phyloP scores from a whole-genome alignment of 1,140 invertebrate species.

The Hormaphis cornu region DNA sequence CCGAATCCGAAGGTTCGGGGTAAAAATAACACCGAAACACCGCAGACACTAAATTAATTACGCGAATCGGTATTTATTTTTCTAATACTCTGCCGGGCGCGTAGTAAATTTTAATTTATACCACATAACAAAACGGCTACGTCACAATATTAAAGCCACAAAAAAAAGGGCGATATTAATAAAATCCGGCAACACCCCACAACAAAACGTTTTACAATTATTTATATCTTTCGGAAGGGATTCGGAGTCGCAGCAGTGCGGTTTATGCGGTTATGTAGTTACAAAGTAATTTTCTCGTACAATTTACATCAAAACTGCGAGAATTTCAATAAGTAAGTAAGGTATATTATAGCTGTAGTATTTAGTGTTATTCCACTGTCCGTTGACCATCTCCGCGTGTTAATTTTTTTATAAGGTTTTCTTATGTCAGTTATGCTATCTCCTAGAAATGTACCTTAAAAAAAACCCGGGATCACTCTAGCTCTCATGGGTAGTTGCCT shows the following conservation, averaged over 20 bases:
- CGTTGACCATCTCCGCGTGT: too few relatives aligned
- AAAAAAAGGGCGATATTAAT: not conserved
- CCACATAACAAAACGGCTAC: not conserved
- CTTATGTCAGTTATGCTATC: too few relatives aligned
- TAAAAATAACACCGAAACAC: conserved; percentile 27
- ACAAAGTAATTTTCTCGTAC: too few relatives aligned
- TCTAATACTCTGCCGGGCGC: conserved; percentile 14
- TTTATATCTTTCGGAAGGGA: conserved; percentile 2
- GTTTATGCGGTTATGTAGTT: not conserved
- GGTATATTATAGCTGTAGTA: too few relatives aligned
- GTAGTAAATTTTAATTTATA: conserved; percentile 31
- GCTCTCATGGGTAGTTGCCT: too few relatives aligned
- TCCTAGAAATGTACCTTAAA: too few relatives aligned
- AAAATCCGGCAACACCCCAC: not conserved
- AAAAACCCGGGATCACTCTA: too few relatives aligned
- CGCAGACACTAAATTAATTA: conserved; percentile 29
- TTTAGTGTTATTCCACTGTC: too few relatives aligned
- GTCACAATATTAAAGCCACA: not conserved
- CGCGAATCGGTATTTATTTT: conserved; percentile 30
- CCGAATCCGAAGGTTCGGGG: conserved; percentile 4
- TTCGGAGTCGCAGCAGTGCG: not conserved
- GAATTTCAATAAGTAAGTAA: too few relatives aligned
- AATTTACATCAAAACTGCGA: too few relatives aligned
- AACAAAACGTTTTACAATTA: conserved; percentile 16
- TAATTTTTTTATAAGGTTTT: too few relatives aligned